Base-by-base conservation (phyloP, 2,113 vertebrate species). In the Grammomys dolichurus region DNA sequence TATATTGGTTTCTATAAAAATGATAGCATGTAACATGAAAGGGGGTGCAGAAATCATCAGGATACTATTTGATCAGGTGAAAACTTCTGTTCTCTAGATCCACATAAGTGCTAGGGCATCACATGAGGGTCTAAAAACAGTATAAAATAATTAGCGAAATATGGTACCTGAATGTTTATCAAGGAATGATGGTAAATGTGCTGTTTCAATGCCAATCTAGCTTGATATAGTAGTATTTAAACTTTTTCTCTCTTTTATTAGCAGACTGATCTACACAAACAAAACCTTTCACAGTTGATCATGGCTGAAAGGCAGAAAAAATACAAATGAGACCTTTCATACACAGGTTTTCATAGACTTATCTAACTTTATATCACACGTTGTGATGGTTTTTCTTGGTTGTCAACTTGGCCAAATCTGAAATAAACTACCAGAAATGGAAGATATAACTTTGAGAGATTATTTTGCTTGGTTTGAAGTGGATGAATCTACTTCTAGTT, bases 81-180 rank as follows among this genome's bases (percentile, higher is more conserved):
- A 94, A 93, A 89, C 9, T 76, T 96, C 19, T 92, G 58, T 40
- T 3, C 19, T 81, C 19, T 56, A 81, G 14, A 19, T 87, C 54
- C 28, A 88, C 24, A 31, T 60, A 92, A 95, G 3, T 46, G 28
- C 48, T 48, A 24, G 36, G 22, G 10, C 17, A 93, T 95, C 8
- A 58, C 9, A 58, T 1, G 40, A 1, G 20, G 58, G 70, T 85
- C 43, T 96, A 22, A 92, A 51, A 92, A 75, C 43, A 89, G 2
- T 73, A 81, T 76, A 88, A 94, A 87, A 94, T 51, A 12, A 84
- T 84, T 65, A 91, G 56, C 46, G 11, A 70, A 89, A 86, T 13
- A 65, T 75, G 12, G 7, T 51, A 43, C 17, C 33, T 43, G 31
- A 19, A 17, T 70, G 60, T 78, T 65, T 51, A 80, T 88, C 16